Percentiles rank a stretch among this genome's conserved stretches.
phyloP scores from a whole-genome alignment of 2,113 vertebrate genomes.

The Todiramphus chloris region DNA sequence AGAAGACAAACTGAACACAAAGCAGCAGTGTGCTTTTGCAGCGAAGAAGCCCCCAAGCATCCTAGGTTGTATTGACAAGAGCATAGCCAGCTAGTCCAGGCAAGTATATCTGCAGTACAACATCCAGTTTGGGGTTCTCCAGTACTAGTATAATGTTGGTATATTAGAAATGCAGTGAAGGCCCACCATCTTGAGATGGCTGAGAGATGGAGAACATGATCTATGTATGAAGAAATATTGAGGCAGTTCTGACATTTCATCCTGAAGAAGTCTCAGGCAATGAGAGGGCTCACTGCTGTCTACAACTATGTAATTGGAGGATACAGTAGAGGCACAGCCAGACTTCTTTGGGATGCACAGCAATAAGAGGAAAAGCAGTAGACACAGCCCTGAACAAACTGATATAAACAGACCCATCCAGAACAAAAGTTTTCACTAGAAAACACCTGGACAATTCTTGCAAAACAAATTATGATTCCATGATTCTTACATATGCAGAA shows the following conservation, averaged over 20 bases:
- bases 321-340: background rate
- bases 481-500: background rate
- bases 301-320: background rate
- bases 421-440: background rate
- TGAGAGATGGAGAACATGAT: background rate
- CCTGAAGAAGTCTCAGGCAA: background rate
- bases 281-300: background rate
- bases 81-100: background rate
- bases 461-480: background rate
- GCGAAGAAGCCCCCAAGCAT: background rate
- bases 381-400: background rate
- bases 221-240: background rate
- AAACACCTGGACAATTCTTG: background rate
- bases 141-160: background rate
- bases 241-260: background rate
- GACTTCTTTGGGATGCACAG: background rate
- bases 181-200: background rate
- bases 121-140: background rate
- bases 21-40: background rate
- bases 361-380: background rate
- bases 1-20: background rate
- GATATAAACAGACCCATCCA: background rate
- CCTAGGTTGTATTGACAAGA: background rate
- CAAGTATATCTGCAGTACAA: background rate
- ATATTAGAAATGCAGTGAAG: background rate